phyloP scores from a whole-genome alignment of 2,113 vertebrate genomes.

The Emydocephalus ijimae region DNA sequence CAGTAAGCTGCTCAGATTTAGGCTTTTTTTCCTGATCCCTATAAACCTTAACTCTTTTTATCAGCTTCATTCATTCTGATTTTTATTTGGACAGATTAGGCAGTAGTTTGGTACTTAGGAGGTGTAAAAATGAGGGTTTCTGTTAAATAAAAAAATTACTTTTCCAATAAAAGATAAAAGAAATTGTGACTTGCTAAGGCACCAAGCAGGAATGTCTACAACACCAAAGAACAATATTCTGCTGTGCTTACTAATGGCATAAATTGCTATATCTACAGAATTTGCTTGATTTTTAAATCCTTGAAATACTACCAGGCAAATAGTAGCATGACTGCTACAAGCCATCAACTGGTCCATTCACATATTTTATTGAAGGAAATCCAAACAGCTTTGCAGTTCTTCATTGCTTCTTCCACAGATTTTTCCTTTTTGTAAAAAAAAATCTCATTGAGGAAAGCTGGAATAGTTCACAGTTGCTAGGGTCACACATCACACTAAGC shows the following conservation, averaged over 20 bases:
- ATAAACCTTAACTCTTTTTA: constrained; percentile 14
- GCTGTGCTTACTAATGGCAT: background rate
- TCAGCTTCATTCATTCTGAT: background rate
- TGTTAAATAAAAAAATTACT: constrained; percentile 4
- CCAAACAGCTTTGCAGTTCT: background rate
- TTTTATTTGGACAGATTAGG: background rate
- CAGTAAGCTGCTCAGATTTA: background rate
- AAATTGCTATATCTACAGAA: background rate
- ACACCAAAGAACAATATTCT: constrained; percentile 3
- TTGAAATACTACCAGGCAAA: background rate
- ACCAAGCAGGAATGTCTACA: constrained; percentile 13
- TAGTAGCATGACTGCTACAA: background rate
- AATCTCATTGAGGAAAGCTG: background rate
- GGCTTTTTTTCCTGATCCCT: background rate
- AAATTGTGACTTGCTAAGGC: background rate
- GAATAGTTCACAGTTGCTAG: background rate
- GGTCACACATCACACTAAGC: background rate
- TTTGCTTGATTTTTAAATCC: background rate
- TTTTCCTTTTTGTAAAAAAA: background rate
- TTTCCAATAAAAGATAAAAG: constrained; percentile 23
- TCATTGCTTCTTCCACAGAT: background rate
- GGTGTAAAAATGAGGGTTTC: constrained; percentile 24
- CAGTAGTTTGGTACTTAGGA: background rate
- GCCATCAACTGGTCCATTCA: background rate
- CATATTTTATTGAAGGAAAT: background rate